These are phyloP conservation scores for Orthonyx spaldingii DNA, from an alignment of 2,113 vertebrate genomes.

Conservation along the genomic window DNA sequence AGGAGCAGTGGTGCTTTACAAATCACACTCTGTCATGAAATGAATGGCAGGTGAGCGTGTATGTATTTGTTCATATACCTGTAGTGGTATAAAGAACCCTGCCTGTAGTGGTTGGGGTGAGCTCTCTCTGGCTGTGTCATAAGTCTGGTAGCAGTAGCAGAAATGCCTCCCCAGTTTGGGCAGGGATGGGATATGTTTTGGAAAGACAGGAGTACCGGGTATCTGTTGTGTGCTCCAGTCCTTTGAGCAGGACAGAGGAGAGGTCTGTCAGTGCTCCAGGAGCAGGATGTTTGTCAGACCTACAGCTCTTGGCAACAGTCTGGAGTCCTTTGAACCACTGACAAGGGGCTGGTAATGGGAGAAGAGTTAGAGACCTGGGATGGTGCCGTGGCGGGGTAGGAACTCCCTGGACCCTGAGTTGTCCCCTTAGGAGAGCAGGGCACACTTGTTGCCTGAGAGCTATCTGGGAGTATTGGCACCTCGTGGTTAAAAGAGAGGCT, in stretches of 20 bases:
- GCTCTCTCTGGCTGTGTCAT: neutral
- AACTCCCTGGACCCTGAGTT: neutral
- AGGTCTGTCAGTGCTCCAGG: neutral
- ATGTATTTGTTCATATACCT: neutral
- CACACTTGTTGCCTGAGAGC: neutral
- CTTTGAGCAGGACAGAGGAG: neutral
- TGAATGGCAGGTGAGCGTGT: neutral
- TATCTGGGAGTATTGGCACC: neutral
- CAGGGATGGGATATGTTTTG: neutral
- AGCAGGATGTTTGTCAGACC: neutral
- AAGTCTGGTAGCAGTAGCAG: neutral
- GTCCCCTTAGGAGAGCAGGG: accelerated
- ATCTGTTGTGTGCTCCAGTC: accelerated
- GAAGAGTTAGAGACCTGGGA: neutral
- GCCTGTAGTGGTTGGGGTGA: neutral
- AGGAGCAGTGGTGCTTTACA: neutral
- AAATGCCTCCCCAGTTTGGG: neutral
- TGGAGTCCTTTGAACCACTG: neutral
- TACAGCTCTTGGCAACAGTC: neutral
- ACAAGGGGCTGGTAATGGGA: neutral
- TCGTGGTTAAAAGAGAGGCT: neutral
- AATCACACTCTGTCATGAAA: neutral
- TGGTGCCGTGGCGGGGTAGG: neutral
- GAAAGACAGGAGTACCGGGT: neutral
- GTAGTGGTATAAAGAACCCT: no score